Conservation (phyloP, 2,113 vertebrate genomes). For the Ginglymostoma cirratum region DNA sequence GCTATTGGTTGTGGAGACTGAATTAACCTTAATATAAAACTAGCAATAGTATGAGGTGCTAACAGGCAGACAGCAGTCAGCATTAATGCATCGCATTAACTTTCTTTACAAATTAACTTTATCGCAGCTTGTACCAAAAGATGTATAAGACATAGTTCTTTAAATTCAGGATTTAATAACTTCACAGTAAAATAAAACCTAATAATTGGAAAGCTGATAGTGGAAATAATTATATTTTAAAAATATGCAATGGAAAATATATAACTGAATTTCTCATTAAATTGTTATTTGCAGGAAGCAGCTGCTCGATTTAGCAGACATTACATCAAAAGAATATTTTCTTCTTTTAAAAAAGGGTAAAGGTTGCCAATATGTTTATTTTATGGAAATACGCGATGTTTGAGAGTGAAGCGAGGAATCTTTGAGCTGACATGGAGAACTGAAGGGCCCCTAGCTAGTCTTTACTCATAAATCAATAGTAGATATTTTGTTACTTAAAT, state of each 20-base stretch:
- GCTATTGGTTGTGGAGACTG: not conserved
- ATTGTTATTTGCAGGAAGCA: not conserved
- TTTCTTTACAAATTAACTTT: not conserved
- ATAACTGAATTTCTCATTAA: not conserved
- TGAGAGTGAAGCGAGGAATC: not conserved
- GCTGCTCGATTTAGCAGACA: not conserved
- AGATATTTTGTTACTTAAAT: not conserved
- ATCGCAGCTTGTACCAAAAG: not conserved
- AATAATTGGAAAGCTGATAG: not conserved
- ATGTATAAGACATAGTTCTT: not conserved
- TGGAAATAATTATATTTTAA: not conserved
- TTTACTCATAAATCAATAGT: not conserved
- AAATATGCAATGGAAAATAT: not conserved
- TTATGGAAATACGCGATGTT: not conserved
- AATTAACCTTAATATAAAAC: not conserved
- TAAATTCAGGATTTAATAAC: conserved; percentile 3
- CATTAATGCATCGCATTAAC: not conserved
- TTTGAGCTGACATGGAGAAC: not conserved
- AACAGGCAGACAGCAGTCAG: not conserved
- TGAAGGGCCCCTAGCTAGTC: not conserved
- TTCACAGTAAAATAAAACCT: not conserved
- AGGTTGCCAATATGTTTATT: not conserved
- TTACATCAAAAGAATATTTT: not conserved
- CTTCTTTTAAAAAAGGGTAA: not conserved
- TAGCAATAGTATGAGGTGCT: not conserved